Evolutionary conservation across 1,140 invertebrate genomes (phyloP), one percentile per base, ranked within the genome.

Genomic region (Drosophila lini): DNA sequence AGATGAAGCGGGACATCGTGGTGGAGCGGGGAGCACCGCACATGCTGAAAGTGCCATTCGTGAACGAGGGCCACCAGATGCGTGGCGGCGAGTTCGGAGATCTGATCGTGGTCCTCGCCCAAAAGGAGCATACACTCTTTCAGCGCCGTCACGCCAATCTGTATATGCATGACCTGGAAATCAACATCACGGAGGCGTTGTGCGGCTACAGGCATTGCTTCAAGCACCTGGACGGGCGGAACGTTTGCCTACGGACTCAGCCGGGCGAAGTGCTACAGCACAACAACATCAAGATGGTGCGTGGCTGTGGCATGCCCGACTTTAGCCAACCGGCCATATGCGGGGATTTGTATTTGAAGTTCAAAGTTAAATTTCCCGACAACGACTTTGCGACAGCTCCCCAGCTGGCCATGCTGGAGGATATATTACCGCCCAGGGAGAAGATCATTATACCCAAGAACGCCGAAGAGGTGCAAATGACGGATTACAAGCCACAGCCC

Each of bases 1-100:
- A 93, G 70, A 97, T 98, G 93, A 96, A 97, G 56, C 92, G 98
- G 6, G 97, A 98, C 92, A 96, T 98, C 28, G 95, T 97, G 91
- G 95, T 99, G 71, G 97, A 98, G 80, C 97, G 97, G 93, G 97
- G 97, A 74, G 98, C 98, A 96, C 94, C 94, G 61, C 96, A 98
- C 86, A 96, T 96, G 58, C 95, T 98, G 80, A 98, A 97, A 91
- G 96, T 99, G 63, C 94, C 94, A 44, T 98, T 98, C 90, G 93
- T 94, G 42, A 97, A 97, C 22, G 97, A 98, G 93, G 98, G 98
- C 25, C 97, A 99, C 93, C 97, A 98, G 84, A 94, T 96, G 90
- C 97, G 97, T 50, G 96, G 96, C 70, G 93, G 97, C 38, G 94
- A 97, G 63, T 95, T 96, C 42, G 97, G 97, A 15, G 97, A 99